Conservation (phyloP, 2,113 vertebrate genomes). For the Forbesichthys agassizii region DNA sequence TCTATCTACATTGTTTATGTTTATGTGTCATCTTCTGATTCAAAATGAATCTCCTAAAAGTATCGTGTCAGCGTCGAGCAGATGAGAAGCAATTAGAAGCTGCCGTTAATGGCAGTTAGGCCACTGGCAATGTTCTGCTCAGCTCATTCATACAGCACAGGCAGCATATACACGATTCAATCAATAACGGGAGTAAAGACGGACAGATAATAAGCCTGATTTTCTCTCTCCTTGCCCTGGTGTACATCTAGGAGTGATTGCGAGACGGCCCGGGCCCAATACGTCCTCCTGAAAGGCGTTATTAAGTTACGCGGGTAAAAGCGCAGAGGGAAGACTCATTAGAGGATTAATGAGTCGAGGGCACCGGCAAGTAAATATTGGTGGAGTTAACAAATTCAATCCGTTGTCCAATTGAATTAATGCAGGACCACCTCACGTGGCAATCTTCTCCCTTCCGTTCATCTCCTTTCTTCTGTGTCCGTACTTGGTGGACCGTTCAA, state of each 20-base stretch:
- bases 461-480: not conserved
- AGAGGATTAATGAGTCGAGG: conserved; percentile 75
- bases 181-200: conserved; percentile 31
- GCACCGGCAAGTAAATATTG: conserved; percentile 70
- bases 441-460: conserved; percentile 4
- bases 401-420: conserved; percentile 64
- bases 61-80: too few species aligned
- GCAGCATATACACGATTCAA: conserved; percentile 14
- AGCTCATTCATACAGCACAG: conserved; percentile 25
- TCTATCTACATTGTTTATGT: too few species aligned
- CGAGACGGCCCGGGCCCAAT: conserved; percentile 71
- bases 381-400: conserved; percentile 70
- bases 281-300: conserved; percentile 31
- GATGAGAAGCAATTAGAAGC: too few species aligned
- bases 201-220: not conserved
- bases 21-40: too few species aligned
- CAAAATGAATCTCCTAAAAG: too few species aligned
- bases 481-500: not conserved
- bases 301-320: conserved; percentile 59
- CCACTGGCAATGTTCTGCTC: not conserved
- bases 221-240: conserved; percentile 6
- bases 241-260: conserved; percentile 72
- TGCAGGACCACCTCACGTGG: conserved; percentile 22
- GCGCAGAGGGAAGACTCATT: conserved; percentile 66
- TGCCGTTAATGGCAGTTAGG: too few species aligned